Percentiles rank a stretch among this genome's conserved stretches.
These are phyloP conservation scores for Saccostrea cuccullata DNA, from an alignment of 1,140 invertebrate species.

Conservation along the genomic window DNA sequence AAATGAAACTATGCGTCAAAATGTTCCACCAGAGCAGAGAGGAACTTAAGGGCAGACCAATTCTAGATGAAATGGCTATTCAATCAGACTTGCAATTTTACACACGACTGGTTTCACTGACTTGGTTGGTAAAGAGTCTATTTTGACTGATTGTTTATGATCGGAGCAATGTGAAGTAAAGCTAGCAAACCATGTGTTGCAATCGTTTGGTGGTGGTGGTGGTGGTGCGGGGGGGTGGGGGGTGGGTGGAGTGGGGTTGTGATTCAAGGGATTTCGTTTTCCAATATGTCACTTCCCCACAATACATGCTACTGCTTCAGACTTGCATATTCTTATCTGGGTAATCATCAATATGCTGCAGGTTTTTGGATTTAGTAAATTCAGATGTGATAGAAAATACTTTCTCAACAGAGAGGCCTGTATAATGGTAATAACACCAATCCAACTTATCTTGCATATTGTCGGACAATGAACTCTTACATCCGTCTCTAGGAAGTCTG, in stretches of 20 bases:
- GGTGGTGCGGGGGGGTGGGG: too few species aligned
- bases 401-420: too few species aligned
- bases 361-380: slow-evolving; percentile 48
- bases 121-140: neutral
- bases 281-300: too few species aligned
- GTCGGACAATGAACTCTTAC: too few species aligned
- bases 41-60: slow-evolving; percentile 53
- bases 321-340: slow-evolving; percentile 55
- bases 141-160: neutral
- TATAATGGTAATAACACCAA: too few species aligned
- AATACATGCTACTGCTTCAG: too few species aligned
- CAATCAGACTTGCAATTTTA: slow-evolving; percentile 14
- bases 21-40: slow-evolving; percentile 6
- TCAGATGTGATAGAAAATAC: too few species aligned
- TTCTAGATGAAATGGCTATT: slow-evolving; percentile 51
- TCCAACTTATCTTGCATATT: too few species aligned
- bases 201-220: slow-evolving; percentile 45
- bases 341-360: slow-evolving; percentile 46
- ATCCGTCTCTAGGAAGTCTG: too few species aligned
- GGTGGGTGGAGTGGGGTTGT: slow-evolving; percentile 46
- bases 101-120: slow-evolving; percentile 17
- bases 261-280: slow-evolving; percentile 53
- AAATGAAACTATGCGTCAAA: too few species aligned
- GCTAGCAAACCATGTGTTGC: slow-evolving; percentile 44
- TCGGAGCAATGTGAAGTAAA: slow-evolving; percentile 12